These are phyloP conservation scores for Hydra vulgaris DNA, from an alignment of 30 jellyfish, hydroid and myxozoan genomes.

Conservation along the genomic window DNA sequence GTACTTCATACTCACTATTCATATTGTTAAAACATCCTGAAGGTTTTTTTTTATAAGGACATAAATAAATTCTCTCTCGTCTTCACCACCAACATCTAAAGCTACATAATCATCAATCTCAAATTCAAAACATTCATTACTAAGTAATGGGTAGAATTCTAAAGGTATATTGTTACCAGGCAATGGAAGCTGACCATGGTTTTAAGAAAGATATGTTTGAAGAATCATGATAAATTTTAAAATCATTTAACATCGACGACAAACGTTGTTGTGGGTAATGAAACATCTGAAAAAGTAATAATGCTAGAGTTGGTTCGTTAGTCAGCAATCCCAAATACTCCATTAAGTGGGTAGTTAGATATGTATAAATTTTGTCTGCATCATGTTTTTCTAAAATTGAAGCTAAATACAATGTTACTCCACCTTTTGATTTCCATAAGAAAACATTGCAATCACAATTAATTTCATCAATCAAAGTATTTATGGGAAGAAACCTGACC, in stretches of 20 bases:
- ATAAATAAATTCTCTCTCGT: slow-evolving; percentile 29
- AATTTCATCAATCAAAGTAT: background rate
- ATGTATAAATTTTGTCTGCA: background rate
- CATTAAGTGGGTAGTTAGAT: background rate
- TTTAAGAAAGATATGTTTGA: background rate
- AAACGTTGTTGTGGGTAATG: background rate
- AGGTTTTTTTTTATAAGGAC: slow-evolving; percentile 18
- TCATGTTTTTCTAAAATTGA: background rate
- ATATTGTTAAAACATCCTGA: background rate
- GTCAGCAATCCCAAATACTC: background rate
- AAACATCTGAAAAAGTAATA: background rate
- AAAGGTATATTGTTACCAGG: slow-evolving; percentile 46
- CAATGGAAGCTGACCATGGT: background rate
- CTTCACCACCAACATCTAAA: slow-evolving; percentile 38
- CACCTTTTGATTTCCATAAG: background rate
- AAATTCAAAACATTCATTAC: slow-evolving; percentile 28
- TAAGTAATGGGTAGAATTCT: slow-evolving; percentile 35
- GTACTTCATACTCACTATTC: background rate
- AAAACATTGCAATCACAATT: background rate
- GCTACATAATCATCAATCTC: slow-evolving; percentile 63
- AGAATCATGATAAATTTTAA: slow-evolving; percentile 14
- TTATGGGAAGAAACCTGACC: background rate
- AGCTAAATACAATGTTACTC: background rate
- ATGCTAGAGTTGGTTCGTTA: too few species aligned
- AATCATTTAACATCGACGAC: slow-evolving; percentile 21